phyloP scores from a whole-genome alignment of 1,140 invertebrate genomes.

The Periplaneta americana region DNA sequence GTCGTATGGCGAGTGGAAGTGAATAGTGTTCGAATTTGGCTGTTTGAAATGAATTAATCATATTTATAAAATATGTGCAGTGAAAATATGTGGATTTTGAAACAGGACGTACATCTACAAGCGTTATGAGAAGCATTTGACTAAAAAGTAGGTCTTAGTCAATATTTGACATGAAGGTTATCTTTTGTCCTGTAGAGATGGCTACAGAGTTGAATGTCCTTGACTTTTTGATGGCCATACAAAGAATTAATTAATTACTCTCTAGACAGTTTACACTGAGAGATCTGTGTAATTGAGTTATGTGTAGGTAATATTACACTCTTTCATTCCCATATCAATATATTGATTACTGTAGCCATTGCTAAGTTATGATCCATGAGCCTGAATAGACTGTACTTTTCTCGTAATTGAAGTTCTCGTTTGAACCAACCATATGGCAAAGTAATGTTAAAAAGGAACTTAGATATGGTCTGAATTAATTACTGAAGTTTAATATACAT shows the following conservation, averaged over 20 bases:
- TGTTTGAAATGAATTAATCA: not conserved
- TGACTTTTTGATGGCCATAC: not conserved
- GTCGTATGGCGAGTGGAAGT: not conserved
- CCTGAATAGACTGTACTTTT: not conserved
- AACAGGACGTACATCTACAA: not conserved
- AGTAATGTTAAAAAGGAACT: not conserved
- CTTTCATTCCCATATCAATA: not conserved
- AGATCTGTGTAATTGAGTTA: not conserved
- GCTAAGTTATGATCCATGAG: not conserved
- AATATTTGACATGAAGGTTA: not conserved
- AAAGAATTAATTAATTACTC: not conserved
- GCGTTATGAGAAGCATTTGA: not conserved
- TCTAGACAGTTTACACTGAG: not conserved
- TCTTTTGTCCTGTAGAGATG: not conserved
- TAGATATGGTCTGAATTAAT: not conserved
- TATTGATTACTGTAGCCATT: not conserved
- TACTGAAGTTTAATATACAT: not conserved
- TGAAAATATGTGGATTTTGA: not conserved
- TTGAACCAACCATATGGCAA: not conserved
- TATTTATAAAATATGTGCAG: not conserved
- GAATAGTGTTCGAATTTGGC: not conserved
- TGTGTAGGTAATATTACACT: not conserved
- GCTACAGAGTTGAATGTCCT: not conserved
- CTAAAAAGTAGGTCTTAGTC: not conserved
- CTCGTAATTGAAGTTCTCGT: not conserved